Evolutionary conservation across 2,113 vertebrate genomes (phyloP).

Genomic region (Melospiza melodia): DNA sequence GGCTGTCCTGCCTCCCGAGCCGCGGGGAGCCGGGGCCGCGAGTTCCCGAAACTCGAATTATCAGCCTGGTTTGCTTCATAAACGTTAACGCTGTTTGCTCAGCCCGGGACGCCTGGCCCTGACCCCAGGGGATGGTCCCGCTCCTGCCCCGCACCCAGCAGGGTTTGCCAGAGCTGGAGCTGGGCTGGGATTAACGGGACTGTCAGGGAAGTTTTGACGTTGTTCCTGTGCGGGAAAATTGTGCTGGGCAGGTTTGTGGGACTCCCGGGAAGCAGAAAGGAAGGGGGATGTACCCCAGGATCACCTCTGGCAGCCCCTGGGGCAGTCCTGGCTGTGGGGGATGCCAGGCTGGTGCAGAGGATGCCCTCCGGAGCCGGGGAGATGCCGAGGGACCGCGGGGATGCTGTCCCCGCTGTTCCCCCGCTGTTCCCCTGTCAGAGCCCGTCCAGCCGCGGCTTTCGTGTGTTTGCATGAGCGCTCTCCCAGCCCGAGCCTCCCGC

Average conservation of each 20-base stretch:
- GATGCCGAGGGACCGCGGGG: rapidly evolving
- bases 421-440: neutral
- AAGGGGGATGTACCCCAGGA: neutral
- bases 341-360: neutral
- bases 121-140: neutral
- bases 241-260: neutral
- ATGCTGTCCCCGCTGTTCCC: rapidly evolving
- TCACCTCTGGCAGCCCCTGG: too few species aligned
- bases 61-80: neutral
- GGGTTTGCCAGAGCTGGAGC: neutral
- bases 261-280: neutral
- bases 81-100: neutral
- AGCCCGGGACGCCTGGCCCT: neutral
- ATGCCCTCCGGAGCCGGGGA: neutral
- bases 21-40: neutral
- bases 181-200: neutral
- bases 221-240: neutral
- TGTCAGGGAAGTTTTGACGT: neutral
- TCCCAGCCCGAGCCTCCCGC: constrained; percentile 3
- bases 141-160: neutral
- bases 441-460: neutral
- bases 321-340: neutral
- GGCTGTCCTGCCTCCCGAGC: neutral
- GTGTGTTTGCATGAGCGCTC: rapidly evolving
- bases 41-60: neutral